Conservation (phyloP, 2,113 vertebrate species). For the Archilochus colubris region DNA sequence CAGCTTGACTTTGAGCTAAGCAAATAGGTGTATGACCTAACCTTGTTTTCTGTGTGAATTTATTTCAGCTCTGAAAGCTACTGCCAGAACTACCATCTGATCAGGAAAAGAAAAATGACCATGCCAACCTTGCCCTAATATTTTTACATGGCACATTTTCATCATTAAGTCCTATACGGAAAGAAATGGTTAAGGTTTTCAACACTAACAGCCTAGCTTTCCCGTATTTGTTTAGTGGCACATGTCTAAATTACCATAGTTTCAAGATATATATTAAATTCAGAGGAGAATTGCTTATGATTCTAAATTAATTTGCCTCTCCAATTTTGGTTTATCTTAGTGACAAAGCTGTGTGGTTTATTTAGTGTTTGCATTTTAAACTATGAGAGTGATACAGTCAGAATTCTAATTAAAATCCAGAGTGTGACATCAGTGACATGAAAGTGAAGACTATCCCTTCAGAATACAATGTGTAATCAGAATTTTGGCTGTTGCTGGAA, state of each 20-base stretch:
- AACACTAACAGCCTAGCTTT: background rate
- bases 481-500: background rate
- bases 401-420: conserved; percentile 9
- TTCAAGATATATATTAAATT: conserved; percentile 1
- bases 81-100: background rate
- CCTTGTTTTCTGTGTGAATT: conserved; percentile 4
- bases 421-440: background rate
- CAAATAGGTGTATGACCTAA: background rate
- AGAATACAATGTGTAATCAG: background rate
- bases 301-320: background rate
- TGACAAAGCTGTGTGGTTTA: background rate
- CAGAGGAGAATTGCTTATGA: conserved; percentile 6
- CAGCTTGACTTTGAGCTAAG: background rate
- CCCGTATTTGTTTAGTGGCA: background rate
- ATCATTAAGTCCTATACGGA: background rate
- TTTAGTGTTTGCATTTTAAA: background rate
- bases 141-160: background rate
- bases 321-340: conserved; percentile 10
- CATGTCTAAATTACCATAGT: background rate
- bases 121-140: background rate
- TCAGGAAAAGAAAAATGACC: background rate
- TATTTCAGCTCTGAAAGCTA: conserved; percentile 5
- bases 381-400: background rate
- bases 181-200: background rate
- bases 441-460: background rate